Conservation (phyloP, 2,797 vertebrate genomes). For the Syngnathus rostellatus region DNA sequence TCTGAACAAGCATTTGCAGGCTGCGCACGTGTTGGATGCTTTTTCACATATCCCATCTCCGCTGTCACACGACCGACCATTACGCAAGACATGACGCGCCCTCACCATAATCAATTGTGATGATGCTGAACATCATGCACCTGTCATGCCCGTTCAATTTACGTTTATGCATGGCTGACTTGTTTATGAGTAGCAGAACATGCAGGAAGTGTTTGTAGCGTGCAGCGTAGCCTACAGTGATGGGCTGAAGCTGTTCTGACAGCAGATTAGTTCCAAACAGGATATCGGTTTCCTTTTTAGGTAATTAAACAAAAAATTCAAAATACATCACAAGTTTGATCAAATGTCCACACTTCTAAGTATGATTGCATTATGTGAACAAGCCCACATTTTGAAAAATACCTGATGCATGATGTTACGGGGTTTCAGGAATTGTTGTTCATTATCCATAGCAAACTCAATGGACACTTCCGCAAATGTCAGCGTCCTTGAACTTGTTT, state of each 20-base stretch:
- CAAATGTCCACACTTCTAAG: too few relatives aligned
- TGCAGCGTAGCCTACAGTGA: not conserved
- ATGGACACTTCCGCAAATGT: not conserved
- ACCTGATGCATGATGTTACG: not conserved
- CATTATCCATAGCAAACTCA: not conserved
- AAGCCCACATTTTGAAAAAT: too few relatives aligned
- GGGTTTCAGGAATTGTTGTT: not conserved
- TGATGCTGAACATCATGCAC: slow-evolving; percentile 12
- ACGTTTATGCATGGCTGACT: slow-evolving; percentile 29
- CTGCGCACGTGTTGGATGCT: slow-evolving; percentile 17
- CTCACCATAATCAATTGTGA: slow-evolving; percentile 17
- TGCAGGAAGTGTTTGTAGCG: slow-evolving; percentile 16
- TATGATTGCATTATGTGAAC: too few relatives aligned
- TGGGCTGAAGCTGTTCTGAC: not conserved
- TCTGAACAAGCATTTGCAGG: slow-evolving; percentile 16
- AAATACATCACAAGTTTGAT: too few relatives aligned
- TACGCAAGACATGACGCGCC: slow-evolving; percentile 7
- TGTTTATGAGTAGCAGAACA: slow-evolving; percentile 35
- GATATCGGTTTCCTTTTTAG: too few relatives aligned
- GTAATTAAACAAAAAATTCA: too few relatives aligned
- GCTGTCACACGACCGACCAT: slow-evolving; percentile 20
- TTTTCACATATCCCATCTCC: slow-evolving; percentile 17
- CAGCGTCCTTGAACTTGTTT: too few relatives aligned
- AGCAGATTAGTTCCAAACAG: not conserved
- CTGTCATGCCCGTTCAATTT: slow-evolving; percentile 9